Evolutionary conservation across 2,113 vertebrate species (phyloP).

Genomic region (Spizaetus ornatus): DNA sequence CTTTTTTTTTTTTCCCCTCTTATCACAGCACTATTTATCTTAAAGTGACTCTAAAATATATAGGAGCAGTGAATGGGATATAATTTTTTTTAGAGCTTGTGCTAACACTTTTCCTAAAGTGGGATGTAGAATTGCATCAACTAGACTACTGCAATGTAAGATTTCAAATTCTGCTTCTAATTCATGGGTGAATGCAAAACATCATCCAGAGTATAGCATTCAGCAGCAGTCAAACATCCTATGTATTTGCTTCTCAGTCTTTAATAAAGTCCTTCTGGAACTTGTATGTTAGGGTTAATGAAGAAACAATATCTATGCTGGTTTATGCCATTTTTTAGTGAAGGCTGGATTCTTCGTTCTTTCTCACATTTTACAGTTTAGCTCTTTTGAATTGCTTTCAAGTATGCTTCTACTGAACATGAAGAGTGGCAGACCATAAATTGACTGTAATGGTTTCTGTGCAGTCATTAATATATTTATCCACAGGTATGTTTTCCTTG

Average conservation of each 20-base stretch:
- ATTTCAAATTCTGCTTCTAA: background rate
- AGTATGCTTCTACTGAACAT: background rate
- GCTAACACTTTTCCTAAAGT: background rate
- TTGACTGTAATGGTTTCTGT: background rate
- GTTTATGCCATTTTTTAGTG: background rate
- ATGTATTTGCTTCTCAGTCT: background rate
- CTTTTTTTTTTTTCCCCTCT: background rate
- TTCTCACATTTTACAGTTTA: background rate
- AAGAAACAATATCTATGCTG: background rate
- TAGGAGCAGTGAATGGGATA: background rate
- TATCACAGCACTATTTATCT: slow-evolving; percentile 65
- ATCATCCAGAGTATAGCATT: background rate
- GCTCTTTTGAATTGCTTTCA: background rate
- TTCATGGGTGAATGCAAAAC: background rate
- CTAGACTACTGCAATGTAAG: background rate
- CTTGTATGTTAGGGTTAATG: background rate
- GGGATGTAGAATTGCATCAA: background rate
- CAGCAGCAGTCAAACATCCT: background rate
- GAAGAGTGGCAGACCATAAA: background rate
- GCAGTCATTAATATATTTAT: background rate
- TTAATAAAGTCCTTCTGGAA: background rate
- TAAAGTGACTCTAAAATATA: slow-evolving; percentile 43
- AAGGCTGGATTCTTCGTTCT: background rate
- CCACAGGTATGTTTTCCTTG: background rate
- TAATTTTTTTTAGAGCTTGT: background rate